Conservation (phyloP, 1,140 invertebrate genomes). For the Drosophila truncata region DNA sequence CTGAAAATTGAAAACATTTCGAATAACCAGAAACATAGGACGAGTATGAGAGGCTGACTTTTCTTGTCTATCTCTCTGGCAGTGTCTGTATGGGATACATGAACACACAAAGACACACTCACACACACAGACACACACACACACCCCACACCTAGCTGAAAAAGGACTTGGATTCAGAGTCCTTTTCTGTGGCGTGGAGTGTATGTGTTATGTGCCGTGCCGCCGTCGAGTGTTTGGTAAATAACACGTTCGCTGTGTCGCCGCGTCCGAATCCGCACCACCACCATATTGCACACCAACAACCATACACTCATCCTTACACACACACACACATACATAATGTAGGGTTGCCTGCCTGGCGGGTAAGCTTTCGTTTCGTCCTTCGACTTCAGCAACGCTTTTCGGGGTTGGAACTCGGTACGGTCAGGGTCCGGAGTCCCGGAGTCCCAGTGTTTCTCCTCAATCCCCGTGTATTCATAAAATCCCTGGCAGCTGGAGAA, state of each 20-base stretch:
- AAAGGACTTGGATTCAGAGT: constrained; percentile 5
- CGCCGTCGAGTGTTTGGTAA: constrained; percentile 80
- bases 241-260: constrained; percentile 82
- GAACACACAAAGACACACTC: neutral
- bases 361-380: constrained; percentile 56
- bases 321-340: constrained; percentile 16
- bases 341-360: constrained; percentile 49
- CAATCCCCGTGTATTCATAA: constrained; percentile 64
- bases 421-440: constrained; percentile 6
- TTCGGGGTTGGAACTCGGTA: constrained; percentile 63
- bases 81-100: constrained; percentile 1
- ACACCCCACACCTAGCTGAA: neutral
- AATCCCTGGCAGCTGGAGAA: constrained; percentile 44
- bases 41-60: constrained; percentile 5
- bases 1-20: constrained; percentile 3
- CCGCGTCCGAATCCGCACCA: constrained; percentile 61
- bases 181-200: constrained; percentile 8
- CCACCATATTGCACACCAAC: constrained; percentile 36
- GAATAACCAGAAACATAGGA: neutral
- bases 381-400: constrained; percentile 35
- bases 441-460: neutral
- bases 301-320: constrained; percentile 26
- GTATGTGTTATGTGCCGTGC: constrained; percentile 74
- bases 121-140: neutral
- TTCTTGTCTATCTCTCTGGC: constrained; percentile 20